Base-by-base conservation (phyloP, 1,140 invertebrate genomes). In the Paralvinella palmiformis region DNA sequence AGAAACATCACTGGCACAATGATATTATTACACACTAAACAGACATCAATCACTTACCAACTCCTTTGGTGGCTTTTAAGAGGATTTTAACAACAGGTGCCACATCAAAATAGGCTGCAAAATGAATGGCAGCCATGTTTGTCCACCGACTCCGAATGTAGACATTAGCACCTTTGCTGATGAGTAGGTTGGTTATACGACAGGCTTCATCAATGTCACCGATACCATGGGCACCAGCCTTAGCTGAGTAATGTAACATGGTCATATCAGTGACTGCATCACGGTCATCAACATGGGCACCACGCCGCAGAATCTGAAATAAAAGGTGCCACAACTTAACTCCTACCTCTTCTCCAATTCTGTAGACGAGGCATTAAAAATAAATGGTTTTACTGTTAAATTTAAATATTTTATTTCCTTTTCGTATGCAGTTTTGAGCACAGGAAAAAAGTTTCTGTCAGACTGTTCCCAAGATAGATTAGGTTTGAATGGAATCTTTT, bases 211-310 rank as follows among this genome's bases (percentile, higher is more conserved):
- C 74, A 10, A 75, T 71, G 69, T 84, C 79, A 20, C 84, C 84
- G 15, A 85, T 81, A 6, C 83, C 84, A 62, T 71, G 76, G 20
- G 84, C 82, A 24, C 84, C 84, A 44, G 83, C 79, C 75, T 85
- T 85, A 68, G 80, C 81, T 15, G 82, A 82, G 78, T 84, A 85
- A 68, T 85, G 84, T 20, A 85, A 71, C 32, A 85, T 68, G 5
- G 83, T 85, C 84, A 85, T 85, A 66, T 85, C 84, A 27, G 84
- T 84, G n/a, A 85, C 67, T 13, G 80, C 81, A 80, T 85, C 84
- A 62, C 83, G 64, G 60, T 84, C 83, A 71, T 84, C 78, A 29
- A 83, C 76, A 71, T 83, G 79, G 17, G 79, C 79, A 37, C 81
- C 82, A 62, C 78, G 65, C 59, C 77, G 77, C 44, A 84, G 71